A percentile compares a stretch with the other conserved stretches of the same genome.
phyloP scores from a whole-genome alignment of 2,113 vertebrate species.

The Azemiops feae region DNA sequence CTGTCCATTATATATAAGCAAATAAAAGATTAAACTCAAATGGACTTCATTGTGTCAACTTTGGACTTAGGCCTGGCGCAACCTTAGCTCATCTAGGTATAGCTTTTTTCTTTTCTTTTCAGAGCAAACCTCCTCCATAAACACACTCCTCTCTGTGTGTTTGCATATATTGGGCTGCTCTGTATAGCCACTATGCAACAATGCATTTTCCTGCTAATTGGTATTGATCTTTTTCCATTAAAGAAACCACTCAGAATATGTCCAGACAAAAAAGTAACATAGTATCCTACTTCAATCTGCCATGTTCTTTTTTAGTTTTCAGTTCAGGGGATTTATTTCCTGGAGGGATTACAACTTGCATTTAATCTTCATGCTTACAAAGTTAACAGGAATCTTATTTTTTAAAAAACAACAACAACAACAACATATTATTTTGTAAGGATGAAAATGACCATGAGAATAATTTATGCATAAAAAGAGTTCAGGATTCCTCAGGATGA shows the following conservation, averaged over 20 bases:
- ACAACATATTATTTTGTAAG: not conserved
- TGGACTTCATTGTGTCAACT: not conserved
- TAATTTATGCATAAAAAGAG: not conserved
- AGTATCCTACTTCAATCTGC: not conserved
- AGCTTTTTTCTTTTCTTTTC: not conserved
- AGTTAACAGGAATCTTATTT: not conserved
- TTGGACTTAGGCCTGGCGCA: not conserved
- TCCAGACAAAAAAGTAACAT: not conserved
- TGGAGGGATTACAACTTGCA: not conserved
- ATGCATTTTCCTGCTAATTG: not conserved
- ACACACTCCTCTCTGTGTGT: not conserved
- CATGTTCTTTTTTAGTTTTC: not conserved
- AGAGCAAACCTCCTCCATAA: not conserved
- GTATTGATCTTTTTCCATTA: not conserved
- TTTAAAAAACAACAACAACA: not conserved
- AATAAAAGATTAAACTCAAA: not conserved
- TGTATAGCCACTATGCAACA: not conserved
- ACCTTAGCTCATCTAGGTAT: not conserved
- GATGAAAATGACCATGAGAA: not conserved
- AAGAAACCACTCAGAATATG: not conserved
- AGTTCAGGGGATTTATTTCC: not conserved
- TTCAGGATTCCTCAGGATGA: not conserved
- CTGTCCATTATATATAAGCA: not conserved
- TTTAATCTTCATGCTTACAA: not conserved
- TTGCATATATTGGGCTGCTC: not conserved